A percentile compares a stretch with the other conserved stretches of the same genome.
Conservation (phyloP, 2,797 vertebrate species). For the Carapus acus region DNA sequence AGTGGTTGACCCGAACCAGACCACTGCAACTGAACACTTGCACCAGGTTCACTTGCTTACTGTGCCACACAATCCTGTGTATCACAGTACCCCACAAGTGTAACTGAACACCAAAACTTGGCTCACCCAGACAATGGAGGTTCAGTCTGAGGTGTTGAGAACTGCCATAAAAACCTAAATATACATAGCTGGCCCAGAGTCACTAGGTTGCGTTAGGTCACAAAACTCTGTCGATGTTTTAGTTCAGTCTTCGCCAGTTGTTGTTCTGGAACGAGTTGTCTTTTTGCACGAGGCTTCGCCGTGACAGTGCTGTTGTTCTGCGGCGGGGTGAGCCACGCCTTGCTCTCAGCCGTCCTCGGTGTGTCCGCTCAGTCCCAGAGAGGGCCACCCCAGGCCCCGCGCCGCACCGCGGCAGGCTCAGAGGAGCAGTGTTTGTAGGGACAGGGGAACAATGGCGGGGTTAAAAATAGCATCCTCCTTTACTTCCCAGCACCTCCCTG, state of each 20-base stretch:
- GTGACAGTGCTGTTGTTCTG: slow-evolving; percentile 45
- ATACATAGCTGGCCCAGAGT: slow-evolving; percentile 36
- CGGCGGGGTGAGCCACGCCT: slow-evolving; percentile 51
- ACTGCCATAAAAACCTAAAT: slow-evolving; percentile 59
- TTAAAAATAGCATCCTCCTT: slow-evolving; percentile 61
- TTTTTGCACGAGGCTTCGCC: slow-evolving; percentile 20
- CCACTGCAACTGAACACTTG: slow-evolving; percentile 52
- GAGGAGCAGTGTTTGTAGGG: slow-evolving; percentile 29
- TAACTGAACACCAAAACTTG: slow-evolving; percentile 54
- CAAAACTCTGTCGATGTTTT: slow-evolving; percentile 3
- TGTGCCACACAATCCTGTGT: slow-evolving; percentile 48
- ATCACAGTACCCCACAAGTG: slow-evolving; percentile 45
- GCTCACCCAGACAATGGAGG: slow-evolving; percentile 49
- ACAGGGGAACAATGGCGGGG: slow-evolving; percentile 54
- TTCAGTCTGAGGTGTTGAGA: slow-evolving; percentile 54
- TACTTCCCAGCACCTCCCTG: slow-evolving; percentile 47
- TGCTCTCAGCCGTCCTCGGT: slow-evolving; percentile 30
- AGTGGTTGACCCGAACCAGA: slow-evolving; percentile 46
- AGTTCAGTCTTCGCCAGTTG: slow-evolving; percentile 14
- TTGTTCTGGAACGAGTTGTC: slow-evolving; percentile 1
- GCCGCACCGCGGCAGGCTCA: slow-evolving; percentile 24
- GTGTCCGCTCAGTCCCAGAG: slow-evolving; percentile 32
- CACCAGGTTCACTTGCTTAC: slow-evolving; percentile 37
- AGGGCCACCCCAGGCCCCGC: slow-evolving; percentile 23
- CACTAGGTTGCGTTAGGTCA: slow-evolving; percentile 45